A percentile compares a stretch with the other conserved stretches of the same genome.
These are phyloP conservation scores for Chloropsis hardwickii DNA, from an alignment of 2,113 vertebrate species.

Conservation along the genomic window DNA sequence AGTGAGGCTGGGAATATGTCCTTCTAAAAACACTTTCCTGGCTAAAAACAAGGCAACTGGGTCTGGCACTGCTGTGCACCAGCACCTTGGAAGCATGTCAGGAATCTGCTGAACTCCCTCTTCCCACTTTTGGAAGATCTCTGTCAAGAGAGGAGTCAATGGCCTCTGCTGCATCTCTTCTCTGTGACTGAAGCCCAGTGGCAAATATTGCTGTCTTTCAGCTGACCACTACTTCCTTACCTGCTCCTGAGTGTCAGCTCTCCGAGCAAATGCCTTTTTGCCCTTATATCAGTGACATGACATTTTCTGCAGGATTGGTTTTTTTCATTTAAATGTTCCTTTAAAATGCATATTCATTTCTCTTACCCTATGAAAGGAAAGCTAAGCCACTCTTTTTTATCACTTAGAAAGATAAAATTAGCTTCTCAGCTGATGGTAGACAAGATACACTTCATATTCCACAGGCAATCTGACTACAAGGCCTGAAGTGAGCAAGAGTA, in stretches of 20 bases:
- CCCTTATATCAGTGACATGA: not conserved
- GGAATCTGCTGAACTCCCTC: not conserved
- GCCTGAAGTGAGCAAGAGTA: not conserved
- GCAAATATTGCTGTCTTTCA: not conserved
- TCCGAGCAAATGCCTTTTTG: not conserved
- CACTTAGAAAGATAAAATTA: slow-evolving; percentile 12
- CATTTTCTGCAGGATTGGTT: not conserved
- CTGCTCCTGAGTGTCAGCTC: not conserved
- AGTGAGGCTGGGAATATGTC: not conserved
- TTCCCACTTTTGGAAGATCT: not conserved
- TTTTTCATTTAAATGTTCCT: not conserved
- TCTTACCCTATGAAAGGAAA: not conserved
- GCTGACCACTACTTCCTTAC: not conserved
- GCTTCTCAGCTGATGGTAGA: not conserved
- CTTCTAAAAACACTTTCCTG: not conserved
- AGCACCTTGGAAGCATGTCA: accelerated
- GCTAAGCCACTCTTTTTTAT: not conserved
- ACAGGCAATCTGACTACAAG: not conserved
- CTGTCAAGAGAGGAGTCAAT: not conserved
- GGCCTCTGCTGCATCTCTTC: not conserved
- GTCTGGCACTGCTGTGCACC: not conserved
- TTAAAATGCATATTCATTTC: not conserved
- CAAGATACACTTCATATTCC: not conserved
- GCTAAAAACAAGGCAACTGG: not conserved
- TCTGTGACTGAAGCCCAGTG: not conserved